Conservation (phyloP, 2,888 invertebrate genomes). For the Plemyria rubiginata region DNA sequence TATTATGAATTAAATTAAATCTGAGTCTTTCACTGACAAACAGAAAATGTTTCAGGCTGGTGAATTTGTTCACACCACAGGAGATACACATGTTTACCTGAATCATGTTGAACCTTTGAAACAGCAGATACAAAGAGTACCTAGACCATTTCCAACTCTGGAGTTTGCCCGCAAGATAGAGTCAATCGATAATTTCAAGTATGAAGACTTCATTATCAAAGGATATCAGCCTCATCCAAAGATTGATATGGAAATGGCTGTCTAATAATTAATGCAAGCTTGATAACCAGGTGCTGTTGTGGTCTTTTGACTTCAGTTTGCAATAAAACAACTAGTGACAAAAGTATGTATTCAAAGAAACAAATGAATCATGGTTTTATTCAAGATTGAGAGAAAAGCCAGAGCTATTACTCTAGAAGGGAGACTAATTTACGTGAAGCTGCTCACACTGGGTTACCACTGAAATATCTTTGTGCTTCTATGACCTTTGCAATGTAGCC, state of each 20-base stretch:
- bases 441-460: too few species aligned
- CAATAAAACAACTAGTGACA: too few species aligned
- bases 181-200: slow-evolving; percentile 93
- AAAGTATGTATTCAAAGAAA: background rate
- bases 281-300: too few species aligned
- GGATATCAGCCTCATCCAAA: slow-evolving; percentile 95
- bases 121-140: slow-evolving; percentile 91
- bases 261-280: slow-evolving; percentile 51
- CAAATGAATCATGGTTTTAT: background rate
- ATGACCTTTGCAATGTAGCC: too few species aligned
- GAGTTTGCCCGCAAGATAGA: slow-evolving; percentile 89
- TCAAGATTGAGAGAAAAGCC: background rate
- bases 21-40: background rate
- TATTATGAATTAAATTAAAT: too few species aligned
- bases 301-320: too few species aligned
- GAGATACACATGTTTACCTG: slow-evolving; percentile 97
- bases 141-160: slow-evolving; percentile 93
- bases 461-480: too few species aligned
- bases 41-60: slow-evolving; percentile 87
- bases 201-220: slow-evolving; percentile 93
- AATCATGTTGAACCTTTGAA: slow-evolving; percentile 95
- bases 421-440: too few species aligned
- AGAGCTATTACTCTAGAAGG: too few species aligned
- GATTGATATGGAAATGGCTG: slow-evolving; percentile 97
- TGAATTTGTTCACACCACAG: slow-evolving; percentile 97